Percentiles rank a stretch among this genome's conserved stretches.
phyloP scores from a whole-genome alignment of 2,113 vertebrate genomes.

The Diphyllodes magnificus region DNA sequence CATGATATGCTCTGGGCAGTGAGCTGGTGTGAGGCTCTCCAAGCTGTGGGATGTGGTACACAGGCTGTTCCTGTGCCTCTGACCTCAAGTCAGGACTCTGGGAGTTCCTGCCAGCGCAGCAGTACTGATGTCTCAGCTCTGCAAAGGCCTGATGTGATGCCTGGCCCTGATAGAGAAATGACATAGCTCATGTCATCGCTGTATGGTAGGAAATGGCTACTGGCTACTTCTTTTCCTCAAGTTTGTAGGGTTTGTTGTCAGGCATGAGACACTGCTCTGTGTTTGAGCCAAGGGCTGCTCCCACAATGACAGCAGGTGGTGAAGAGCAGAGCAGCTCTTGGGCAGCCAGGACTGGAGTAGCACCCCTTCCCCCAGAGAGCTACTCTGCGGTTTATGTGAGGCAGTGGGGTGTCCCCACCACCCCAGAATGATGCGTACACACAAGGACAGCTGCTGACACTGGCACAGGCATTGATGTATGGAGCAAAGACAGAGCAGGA shows the following conservation, averaged over 20 bases:
- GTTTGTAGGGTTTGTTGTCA: neutral
- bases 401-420: neutral
- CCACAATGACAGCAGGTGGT: neutral
- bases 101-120: neutral
- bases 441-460: neutral
- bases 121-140: neutral
- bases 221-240: neutral
- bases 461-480: neutral
- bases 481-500: neutral
- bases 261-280: neutral
- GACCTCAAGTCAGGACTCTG: neutral
- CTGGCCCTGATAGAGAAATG: neutral
- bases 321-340: neutral
- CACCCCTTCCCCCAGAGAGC: neutral
- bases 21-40: neutral
- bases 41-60: neutral
- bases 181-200: rapidly evolving
- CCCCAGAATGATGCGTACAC: neutral
- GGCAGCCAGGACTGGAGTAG: neutral
- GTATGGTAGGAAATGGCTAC: neutral
- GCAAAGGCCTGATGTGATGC: neutral
- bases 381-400: neutral
- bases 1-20: neutral
- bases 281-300: neutral
- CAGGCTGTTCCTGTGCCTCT: neutral